A percentile compares a stretch with the other conserved stretches of the same genome.
phyloP scores from a whole-genome alignment of 2,888 invertebrate genomes.

The Atrina japonica region DNA sequence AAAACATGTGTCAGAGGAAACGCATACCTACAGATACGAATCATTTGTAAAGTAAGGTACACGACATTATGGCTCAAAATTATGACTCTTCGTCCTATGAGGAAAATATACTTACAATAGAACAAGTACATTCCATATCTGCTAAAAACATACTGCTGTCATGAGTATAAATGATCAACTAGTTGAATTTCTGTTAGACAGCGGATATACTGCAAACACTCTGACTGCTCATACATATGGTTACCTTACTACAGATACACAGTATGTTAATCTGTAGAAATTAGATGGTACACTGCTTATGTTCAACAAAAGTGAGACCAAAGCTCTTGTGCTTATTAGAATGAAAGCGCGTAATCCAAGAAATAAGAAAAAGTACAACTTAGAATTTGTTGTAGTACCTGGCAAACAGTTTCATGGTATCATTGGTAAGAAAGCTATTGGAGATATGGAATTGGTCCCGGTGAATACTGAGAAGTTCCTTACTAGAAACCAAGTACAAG shows the following conservation, averaged over 20 bases:
- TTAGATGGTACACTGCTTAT: conserved; percentile 29
- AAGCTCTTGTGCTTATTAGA: conserved; percentile 26
- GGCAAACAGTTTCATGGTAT: background rate
- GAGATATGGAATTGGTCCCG: conserved; percentile 17
- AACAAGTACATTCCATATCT: conserved; percentile 1
- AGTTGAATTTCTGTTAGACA: conserved; percentile 48
- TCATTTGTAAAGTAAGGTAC: too few species aligned
- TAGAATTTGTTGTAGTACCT: conserved; percentile 27
- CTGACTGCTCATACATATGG: conserved; percentile 30
- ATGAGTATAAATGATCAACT: conserved; percentile 27
- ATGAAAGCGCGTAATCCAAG: conserved; percentile 31
- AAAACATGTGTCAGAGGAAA: too few species aligned
- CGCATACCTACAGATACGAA: too few species aligned
- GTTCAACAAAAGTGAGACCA: conserved; percentile 39
- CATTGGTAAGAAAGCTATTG: conserved; percentile 1
- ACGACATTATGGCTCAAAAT: background rate
- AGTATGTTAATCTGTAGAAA: conserved; percentile 1
- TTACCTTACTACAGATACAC: conserved; percentile 22
- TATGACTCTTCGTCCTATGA: conserved; percentile 5
- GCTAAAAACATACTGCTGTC: conserved; percentile 7
- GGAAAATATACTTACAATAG: background rate
- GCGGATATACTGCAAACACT: conserved; percentile 46
- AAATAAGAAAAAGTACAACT: conserved; percentile 33
- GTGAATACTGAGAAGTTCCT: conserved; percentile 20
- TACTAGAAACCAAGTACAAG: background rate